Evolutionary conservation across 2,888 invertebrate species (phyloP).

Genomic region (Archips xylosteana): DNA sequence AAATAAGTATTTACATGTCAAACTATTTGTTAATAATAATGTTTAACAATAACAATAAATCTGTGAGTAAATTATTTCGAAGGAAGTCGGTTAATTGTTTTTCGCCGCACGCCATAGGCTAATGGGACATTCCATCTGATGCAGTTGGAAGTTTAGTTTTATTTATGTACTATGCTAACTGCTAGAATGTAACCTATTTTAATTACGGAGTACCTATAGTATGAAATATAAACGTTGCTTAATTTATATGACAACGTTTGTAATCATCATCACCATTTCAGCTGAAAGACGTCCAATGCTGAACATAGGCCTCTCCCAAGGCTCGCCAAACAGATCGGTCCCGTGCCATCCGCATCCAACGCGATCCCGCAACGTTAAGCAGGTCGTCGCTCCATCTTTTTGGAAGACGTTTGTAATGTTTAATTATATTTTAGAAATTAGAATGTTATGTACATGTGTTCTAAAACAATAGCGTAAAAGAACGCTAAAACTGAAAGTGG

Average conservation of each 20-base stretch:
- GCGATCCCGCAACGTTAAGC: too few species aligned
- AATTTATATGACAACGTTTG: background rate
- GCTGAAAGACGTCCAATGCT: too few species aligned
- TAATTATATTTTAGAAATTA: background rate
- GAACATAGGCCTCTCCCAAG: too few species aligned
- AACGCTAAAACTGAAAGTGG: background rate
- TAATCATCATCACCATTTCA: too few species aligned
- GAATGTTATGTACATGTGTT: background rate
- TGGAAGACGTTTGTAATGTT: background rate
- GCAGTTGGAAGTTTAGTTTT: background rate
- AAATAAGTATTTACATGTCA: too few species aligned
- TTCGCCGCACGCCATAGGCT: background rate
- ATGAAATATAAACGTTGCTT: background rate
- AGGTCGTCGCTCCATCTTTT: too few species aligned
- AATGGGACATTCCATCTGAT: background rate
- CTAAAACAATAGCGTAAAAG: background rate
- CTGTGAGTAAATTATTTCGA: background rate
- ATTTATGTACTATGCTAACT: background rate
- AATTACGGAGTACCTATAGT: background rate
- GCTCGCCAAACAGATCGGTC: too few species aligned
- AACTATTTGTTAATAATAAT: too few species aligned
- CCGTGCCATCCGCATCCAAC: too few species aligned
- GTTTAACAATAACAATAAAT: background rate
- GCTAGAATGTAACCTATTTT: too few species aligned
- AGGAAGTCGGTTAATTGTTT: slow-evolving; percentile 1